Evolutionary conservation across 2,113 vertebrate species (phyloP).

Genomic region (Cairina moschata): DNA sequence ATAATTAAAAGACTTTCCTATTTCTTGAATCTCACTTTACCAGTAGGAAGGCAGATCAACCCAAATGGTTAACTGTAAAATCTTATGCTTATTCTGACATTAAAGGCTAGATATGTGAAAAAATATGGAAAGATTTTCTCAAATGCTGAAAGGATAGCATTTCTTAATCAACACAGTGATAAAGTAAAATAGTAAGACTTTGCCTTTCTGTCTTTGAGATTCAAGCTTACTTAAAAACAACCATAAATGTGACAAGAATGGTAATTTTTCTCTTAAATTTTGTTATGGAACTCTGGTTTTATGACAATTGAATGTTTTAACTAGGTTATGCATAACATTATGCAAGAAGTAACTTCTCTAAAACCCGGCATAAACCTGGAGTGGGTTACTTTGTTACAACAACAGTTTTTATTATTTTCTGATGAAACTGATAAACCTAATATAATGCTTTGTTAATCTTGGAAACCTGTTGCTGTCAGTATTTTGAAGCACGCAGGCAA

Average conservation of each 20-base stretch:
- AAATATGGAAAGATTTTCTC: neutral
- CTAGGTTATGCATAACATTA: neutral
- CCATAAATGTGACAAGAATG: neutral
- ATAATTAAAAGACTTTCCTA: neutral
- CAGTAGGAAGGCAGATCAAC: neutral
- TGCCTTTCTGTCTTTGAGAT: neutral
- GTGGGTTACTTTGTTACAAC: neutral
- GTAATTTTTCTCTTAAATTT: neutral
- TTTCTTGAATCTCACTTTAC: neutral
- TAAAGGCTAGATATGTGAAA: neutral
- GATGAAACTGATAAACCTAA: neutral
- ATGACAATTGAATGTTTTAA: neutral
- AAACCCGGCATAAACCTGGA: neutral
- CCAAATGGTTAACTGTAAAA: neutral
- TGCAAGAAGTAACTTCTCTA: neutral
- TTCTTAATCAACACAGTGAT: neutral
- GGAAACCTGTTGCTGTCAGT: neutral
- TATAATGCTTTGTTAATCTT: neutral
- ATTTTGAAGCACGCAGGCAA: neutral
- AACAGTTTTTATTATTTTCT: neutral
- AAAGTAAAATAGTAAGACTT: neutral
- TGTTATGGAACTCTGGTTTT: neutral
- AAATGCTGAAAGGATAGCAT: neutral
- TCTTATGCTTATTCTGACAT: neutral
- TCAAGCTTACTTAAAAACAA: neutral